Conservation (phyloP, 2,888 invertebrate species). For the Strigamia maritima region DNA sequence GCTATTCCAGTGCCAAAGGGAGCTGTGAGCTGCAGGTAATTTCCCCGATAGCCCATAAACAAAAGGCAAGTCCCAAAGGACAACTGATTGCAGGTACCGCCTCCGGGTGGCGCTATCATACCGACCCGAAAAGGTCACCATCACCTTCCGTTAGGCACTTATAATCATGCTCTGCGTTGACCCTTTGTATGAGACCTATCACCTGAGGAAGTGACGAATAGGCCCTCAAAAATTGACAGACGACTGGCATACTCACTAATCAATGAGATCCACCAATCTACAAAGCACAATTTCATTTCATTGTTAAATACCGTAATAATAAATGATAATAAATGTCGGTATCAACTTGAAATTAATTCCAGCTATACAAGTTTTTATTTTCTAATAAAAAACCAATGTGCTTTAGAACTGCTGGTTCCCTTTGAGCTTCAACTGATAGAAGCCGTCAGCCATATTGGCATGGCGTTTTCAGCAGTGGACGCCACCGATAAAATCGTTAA, state of each 20-base stretch:
- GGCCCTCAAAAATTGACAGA: conserved; percentile 1
- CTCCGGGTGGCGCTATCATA: conserved; percentile 23
- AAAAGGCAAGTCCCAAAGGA: conserved; percentile 27
- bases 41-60: conserved; percentile 26
- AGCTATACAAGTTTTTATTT: neutral
- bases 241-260: neutral
- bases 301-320: too few relatives aligned
- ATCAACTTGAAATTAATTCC: neutral
- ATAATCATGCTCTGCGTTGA: conserved; percentile 31
- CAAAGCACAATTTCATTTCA: neutral
- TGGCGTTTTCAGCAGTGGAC: conserved; percentile 17
- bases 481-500: conserved; percentile 17
- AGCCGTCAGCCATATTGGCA: neutral
- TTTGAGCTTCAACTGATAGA: neutral
- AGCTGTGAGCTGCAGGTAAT: conserved; percentile 20
- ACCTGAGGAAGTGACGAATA: conserved; percentile 18
- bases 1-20: conserved; percentile 3
- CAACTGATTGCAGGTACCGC: conserved; percentile 26
- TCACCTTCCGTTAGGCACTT: conserved; percentile 35
- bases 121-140: conserved; percentile 29
- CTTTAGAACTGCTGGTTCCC: neutral
- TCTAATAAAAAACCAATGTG: neutral
- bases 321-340: neutral
- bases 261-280: neutral
- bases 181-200: conserved; percentile 5